These are phyloP conservation scores for Pogonus chalceus DNA, from an alignment of 1,140 invertebrate genomes.

Conservation along the genomic window DNA sequence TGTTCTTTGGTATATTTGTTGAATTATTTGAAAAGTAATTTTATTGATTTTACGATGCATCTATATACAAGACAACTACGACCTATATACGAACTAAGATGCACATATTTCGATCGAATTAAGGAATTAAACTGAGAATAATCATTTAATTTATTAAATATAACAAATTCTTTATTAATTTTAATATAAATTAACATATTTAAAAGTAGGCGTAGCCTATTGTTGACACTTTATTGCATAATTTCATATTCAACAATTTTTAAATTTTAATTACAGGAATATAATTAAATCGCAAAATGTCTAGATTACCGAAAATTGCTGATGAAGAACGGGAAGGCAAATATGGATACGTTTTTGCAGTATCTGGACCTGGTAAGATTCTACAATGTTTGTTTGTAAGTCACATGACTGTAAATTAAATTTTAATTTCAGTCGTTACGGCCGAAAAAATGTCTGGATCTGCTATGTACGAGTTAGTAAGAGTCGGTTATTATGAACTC, in stretches of 20 bases:
- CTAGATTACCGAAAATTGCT: conserved; percentile 58
- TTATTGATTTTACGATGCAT: too few species aligned
- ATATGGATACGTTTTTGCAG: conserved; percentile 93
- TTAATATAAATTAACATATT: neutral
- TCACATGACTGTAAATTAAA: neutral
- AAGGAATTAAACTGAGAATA: too few species aligned
- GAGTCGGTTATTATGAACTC: conserved; percentile 94
- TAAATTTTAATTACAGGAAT: neutral
- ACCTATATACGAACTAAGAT: too few species aligned
- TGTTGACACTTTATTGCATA: conserved; percentile 4
- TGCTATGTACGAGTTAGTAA: conserved; percentile 99
- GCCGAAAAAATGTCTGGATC: conserved; percentile 98
- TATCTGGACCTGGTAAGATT: conserved; percentile 88
- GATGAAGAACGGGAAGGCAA: conserved; percentile 80
- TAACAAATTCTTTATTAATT: too few species aligned
- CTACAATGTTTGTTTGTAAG: conserved; percentile 2
- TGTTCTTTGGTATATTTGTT: too few species aligned
- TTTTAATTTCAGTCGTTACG: conserved; percentile 74
- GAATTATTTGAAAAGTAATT: too few species aligned
- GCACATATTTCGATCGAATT: too few species aligned
- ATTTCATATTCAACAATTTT: too few species aligned
- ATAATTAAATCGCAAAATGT: conserved; percentile 39
- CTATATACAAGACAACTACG: too few species aligned
- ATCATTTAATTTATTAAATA: too few species aligned
- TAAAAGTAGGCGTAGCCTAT: neutral